Conservation (phyloP, 2,113 vertebrate species). For the Solea solea region DNA sequence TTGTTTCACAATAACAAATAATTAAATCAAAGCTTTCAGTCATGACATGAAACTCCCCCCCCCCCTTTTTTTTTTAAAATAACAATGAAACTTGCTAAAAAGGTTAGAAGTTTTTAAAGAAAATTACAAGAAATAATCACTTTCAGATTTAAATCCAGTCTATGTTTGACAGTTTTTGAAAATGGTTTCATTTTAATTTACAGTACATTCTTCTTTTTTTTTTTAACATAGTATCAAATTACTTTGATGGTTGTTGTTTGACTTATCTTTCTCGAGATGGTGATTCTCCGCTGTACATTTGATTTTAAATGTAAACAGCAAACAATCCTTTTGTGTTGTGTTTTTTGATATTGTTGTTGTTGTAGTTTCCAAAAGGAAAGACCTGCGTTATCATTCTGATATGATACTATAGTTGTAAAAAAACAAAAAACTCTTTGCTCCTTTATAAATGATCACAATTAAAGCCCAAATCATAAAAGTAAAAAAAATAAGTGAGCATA, state of each 20-base stretch:
- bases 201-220: too few species aligned
- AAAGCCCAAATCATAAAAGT: too few species aligned
- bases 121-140: background rate
- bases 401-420: background rate
- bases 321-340: background rate
- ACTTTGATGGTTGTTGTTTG: background rate
- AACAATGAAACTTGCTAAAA: background rate
- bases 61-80: background rate
- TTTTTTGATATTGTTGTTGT: background rate
- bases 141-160: background rate
- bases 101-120: too few species aligned
- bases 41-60: background rate
- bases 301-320: background rate
- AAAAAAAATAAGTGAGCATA: too few species aligned
- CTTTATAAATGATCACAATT: too few species aligned
- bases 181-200: background rate
- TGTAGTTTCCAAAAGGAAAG: constrained; percentile 1
- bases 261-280: too few species aligned
- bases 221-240: background rate
- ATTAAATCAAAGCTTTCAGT: constrained; percentile 31
- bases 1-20: constrained; percentile 36
- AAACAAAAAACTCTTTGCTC: background rate
- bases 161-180: background rate
- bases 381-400: background rate
- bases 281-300: too few species aligned